These are phyloP conservation scores for Cydia fagiglandana DNA, from an alignment of 1,140 invertebrate species.

Conservation along the genomic window DNA sequence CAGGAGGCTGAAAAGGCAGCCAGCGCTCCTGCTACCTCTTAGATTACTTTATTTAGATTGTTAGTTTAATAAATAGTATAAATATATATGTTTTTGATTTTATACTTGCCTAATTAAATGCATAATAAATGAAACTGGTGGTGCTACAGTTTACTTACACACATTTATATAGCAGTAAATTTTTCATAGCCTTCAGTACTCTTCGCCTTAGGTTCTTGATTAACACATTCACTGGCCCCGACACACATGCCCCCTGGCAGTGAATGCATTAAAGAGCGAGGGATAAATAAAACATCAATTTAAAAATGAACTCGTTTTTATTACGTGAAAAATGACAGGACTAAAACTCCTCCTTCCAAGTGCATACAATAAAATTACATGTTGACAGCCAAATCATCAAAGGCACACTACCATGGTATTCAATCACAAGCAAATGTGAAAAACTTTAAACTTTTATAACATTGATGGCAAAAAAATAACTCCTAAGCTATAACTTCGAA, in stretches of 20 bases:
- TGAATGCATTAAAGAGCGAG: no score
- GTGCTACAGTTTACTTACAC: no score
- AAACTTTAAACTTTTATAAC: conserved; percentile 38
- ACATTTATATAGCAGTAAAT: no score
- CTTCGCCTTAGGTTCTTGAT: no score
- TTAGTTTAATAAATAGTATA: conserved; percentile 34
- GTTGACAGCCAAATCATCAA: conserved; percentile 53
- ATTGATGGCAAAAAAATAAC: conserved; percentile 32
- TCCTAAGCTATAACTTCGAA: conserved; percentile 12
- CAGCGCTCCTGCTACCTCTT: conserved; percentile 41
- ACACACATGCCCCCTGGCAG: no score
- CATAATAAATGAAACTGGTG: no score
- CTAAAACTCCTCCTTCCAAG: conserved; percentile 52
- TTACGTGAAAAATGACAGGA: conserved; percentile 63
- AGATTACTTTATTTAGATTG: conserved; percentile 20
- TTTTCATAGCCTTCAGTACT: no score
- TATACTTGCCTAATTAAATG: conserved; percentile 34
- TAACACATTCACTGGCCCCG: no score
- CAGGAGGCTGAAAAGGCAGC: conserved; percentile 49
- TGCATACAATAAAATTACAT: conserved; percentile 51
- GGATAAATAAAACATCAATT: conserved; percentile 44
- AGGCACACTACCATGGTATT: conserved; percentile 56
- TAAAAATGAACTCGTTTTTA: conserved; percentile 72
- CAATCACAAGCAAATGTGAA: conserved; percentile 44
- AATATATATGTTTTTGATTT: conserved; percentile 41